Conservation (phyloP, 1,140 invertebrate species). For the Paracyclopina nana region DNA sequence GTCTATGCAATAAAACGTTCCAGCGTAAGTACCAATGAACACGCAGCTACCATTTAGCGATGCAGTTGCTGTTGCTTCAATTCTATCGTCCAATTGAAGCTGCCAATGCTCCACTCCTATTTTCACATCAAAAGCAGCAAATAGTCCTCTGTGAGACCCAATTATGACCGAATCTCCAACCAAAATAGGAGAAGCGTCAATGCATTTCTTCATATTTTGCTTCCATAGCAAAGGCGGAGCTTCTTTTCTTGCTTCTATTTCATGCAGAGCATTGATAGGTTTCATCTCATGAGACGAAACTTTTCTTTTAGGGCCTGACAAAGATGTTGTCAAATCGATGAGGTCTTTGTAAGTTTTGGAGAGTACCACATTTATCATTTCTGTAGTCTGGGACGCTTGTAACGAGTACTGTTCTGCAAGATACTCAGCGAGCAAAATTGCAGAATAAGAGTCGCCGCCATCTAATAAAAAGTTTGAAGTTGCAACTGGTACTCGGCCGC, state of each 20-base stretch:
- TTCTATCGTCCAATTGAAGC: background rate
- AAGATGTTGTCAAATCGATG: background rate
- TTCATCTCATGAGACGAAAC: background rate
- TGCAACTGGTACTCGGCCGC: background rate
- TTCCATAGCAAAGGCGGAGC: background rate
- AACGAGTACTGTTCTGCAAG: background rate
- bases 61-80: background rate
- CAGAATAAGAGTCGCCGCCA: conserved; percentile 2
- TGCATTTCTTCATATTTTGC: conserved; percentile 14
- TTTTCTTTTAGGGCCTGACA: too few species aligned
- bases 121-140: background rate
- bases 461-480: background rate
- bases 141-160: conserved; percentile 4
- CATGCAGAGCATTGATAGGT: background rate
- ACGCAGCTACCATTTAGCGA: background rate
- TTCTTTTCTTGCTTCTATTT: background rate
- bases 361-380: background rate
- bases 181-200: conserved; percentile 2
- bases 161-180: background rate
- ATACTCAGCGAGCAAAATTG: background rate
- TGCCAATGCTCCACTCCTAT: background rate
- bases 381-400: background rate
- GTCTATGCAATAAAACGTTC: background rate
- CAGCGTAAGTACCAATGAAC: background rate
- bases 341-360: background rate